A percentile compares a stretch with the other conserved stretches of the same genome.
These are phyloP conservation scores for Druceiella hillmani DNA, from an alignment of 2,888 invertebrate genomes.

Conservation along the genomic window DNA sequence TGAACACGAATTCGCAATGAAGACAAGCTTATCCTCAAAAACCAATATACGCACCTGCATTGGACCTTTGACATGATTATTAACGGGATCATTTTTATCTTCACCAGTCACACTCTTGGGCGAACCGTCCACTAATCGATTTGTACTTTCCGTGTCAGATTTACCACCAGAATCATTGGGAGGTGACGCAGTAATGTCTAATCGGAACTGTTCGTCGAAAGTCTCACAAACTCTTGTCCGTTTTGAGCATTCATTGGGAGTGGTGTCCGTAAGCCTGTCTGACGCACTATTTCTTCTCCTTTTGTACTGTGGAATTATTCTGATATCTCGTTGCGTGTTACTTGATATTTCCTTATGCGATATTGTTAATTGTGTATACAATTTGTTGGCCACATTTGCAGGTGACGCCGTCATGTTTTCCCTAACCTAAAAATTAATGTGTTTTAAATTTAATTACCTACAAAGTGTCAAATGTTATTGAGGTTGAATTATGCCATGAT, in stretches of 20 bases:
- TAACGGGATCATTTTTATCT: no score
- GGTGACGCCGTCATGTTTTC: slow-evolving; percentile 34
- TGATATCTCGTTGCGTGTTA: slow-evolving; percentile 37
- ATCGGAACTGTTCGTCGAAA: background rate
- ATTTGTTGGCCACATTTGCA: slow-evolving; percentile 39
- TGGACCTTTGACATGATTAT: no score
- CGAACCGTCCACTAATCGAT: no score
- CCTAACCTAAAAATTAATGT: slow-evolving; percentile 35
- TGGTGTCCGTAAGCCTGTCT: slow-evolving; percentile 33
- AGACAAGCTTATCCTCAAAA: no score
- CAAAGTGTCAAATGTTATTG: no score
- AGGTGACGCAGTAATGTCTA: background rate
- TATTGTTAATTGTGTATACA: slow-evolving; percentile 46
- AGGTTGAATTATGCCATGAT: no score
- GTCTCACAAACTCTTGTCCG: background rate
- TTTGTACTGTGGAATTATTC: slow-evolving; percentile 37
- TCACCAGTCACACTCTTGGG: no score
- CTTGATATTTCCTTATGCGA: slow-evolving; percentile 37
- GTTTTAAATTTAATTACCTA: no score
- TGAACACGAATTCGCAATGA: no score
- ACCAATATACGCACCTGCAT: no score
- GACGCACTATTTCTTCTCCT: slow-evolving; percentile 47
- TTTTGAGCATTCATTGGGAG: background rate
- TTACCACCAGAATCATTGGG: no score
- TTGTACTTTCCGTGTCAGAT: no score